phyloP scores from a whole-genome alignment of 2,888 invertebrate genomes.

The Erpobdella octoculata region DNA sequence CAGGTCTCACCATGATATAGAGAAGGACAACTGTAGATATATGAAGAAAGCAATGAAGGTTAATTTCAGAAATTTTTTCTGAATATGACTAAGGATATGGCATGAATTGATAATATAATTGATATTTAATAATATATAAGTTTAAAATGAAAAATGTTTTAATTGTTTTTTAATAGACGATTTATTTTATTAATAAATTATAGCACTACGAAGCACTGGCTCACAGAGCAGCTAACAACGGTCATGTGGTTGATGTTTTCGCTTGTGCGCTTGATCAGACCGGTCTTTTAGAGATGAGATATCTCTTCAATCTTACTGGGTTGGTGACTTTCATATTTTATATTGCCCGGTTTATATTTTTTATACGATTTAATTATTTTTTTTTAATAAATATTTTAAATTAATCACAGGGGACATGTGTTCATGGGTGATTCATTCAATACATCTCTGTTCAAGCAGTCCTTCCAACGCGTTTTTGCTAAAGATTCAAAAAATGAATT shows the following conservation, averaged over 20 bases:
- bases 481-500: conserved; percentile 80
- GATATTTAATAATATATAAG: no score
- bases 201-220: conserved; percentile 87
- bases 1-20: conserved; percentile 94
- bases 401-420: conserved; percentile 78
- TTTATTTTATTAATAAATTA: no score
- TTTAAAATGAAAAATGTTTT: no score
- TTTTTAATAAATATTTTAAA: no score
- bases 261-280: conserved; percentile 98
- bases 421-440: conserved; percentile 99
- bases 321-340: conserved; percentile 49
- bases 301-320: conserved; percentile 88
- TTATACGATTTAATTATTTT: no score
- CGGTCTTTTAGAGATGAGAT: conserved; percentile 95
- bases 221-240: conserved; percentile 82
- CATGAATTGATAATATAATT: no score
- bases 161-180: no score
- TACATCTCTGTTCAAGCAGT: conserved; percentile 95
- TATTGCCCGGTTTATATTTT: no score
- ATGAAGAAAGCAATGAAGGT: conserved; percentile 92
- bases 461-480: conserved; percentile 91
- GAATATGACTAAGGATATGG: no score
- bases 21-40: conserved; percentile 86
- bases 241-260: conserved; percentile 92
- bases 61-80: no score